A percentile compares a stretch with the other conserved stretches of the same genome.
Conservation (phyloP, 2,113 vertebrate genomes). For the Xyrauchen texanus region DNA sequence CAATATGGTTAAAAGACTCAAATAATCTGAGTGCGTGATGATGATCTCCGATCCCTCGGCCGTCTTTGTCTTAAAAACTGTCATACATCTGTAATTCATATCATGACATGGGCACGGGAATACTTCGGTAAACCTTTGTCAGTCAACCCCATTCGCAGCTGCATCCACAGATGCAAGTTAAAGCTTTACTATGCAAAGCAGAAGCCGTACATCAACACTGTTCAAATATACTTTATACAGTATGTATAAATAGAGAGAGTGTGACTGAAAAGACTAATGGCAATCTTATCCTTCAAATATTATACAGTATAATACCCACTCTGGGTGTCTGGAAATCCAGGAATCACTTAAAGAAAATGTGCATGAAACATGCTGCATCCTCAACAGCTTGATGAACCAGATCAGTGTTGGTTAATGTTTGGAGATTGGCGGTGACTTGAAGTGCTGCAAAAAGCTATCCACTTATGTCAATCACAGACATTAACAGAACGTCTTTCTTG, state of each 20-base stretch:
- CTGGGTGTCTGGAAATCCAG: not conserved
- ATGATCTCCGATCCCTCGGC: too few species aligned
- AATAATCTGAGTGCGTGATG: too few species aligned
- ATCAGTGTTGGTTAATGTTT: conserved; percentile 12
- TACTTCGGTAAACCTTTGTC: too few species aligned
- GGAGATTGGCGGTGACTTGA: not conserved
- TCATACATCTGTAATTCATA: too few species aligned
- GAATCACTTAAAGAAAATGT: conserved; percentile 5
- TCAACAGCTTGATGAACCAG: conserved; percentile 14
- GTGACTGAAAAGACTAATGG: not conserved
- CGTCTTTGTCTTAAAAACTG: too few species aligned
- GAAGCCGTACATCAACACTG: too few species aligned
- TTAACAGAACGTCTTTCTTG: not conserved
- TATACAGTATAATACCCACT: conserved; percentile 2
- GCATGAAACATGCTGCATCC: conserved; percentile 7
- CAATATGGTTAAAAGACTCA: too few species aligned
- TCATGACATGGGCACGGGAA: too few species aligned
- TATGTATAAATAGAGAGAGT: not conserved
- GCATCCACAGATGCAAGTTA: too few species aligned
- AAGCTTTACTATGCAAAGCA: too few species aligned
- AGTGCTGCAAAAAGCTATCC: conserved; percentile 5
- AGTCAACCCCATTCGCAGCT: too few species aligned
- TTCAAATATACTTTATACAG: too few species aligned
- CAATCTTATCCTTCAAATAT: not conserved
- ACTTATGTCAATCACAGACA: not conserved